Conservation (phyloP, 2,888 invertebrate species). For the Aporophyla lueneburgensis region DNA sequence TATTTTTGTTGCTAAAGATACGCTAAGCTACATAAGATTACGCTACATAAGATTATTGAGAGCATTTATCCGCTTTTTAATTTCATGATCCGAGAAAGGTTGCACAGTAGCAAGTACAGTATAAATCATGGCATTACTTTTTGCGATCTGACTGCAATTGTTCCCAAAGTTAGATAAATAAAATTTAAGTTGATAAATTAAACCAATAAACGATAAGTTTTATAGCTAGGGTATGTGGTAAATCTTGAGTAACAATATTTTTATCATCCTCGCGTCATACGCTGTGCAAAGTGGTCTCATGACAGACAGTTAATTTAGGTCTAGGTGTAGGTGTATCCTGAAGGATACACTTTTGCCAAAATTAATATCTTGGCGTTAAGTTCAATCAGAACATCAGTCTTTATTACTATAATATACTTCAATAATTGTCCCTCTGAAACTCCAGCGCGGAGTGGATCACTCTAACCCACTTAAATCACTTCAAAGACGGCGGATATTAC, state of each 20-base stretch:
- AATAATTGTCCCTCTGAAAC: conserved; percentile 40
- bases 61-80: neutral
- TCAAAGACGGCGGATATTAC: conserved; percentile 55
- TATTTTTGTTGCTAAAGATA: neutral
- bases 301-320: neutral
- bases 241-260: neutral
- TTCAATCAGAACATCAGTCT: neutral
- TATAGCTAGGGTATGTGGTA: neutral
- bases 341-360: neutral
- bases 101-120: neutral
- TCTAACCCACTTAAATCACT: conserved; percentile 54
- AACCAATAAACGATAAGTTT: no score
- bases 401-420: conserved; percentile 40
- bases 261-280: neutral
- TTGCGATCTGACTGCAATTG: neutral
- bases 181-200: no score
- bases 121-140: neutral
- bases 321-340: no score
- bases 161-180: neutral
- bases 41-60: no score
- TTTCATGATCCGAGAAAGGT: neutral
- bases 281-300: neutral
- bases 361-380: neutral
- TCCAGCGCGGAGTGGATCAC: conserved; percentile 34
- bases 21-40: no score